Evolutionary conservation across 2,888 invertebrate species (phyloP).

Genomic region (Gastrophysa polygoni): DNA sequence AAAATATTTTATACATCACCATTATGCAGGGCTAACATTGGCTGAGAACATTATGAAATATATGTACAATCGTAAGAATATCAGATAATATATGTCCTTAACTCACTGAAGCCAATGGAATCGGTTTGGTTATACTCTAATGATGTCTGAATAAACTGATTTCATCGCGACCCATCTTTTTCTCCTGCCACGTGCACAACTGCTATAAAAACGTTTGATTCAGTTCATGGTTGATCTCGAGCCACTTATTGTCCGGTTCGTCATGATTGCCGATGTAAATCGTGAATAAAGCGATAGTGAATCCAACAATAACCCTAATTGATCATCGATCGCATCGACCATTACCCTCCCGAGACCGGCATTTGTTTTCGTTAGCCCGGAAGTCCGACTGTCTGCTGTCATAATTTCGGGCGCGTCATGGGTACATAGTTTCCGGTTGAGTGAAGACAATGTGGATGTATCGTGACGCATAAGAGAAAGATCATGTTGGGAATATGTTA

Average conservation of each 20-base stretch:
- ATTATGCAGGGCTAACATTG: too few species aligned
- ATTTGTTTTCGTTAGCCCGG: slow-evolving; percentile 21
- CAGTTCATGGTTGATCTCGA: slow-evolving; percentile 6
- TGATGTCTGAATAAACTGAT: neutral
- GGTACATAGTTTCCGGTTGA: slow-evolving; percentile 44
- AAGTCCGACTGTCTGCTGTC: slow-evolving; percentile 18
- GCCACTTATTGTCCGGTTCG: neutral
- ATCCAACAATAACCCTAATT: slow-evolving; percentile 28
- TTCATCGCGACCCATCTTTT: neutral
- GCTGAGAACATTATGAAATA: too few species aligned
- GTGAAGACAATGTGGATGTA: slow-evolving; percentile 18
- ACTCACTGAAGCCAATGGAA: neutral
- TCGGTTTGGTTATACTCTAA: neutral
- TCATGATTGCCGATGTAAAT: slow-evolving; percentile 15
- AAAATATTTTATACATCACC: too few species aligned
- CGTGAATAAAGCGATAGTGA: slow-evolving; percentile 22
- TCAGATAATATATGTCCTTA: neutral
- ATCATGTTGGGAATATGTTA: neutral
- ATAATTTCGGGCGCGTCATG: slow-evolving; percentile 42
- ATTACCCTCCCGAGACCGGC: slow-evolving; percentile 1
- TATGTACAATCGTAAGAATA: too few species aligned
- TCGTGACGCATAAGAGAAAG: slow-evolving; percentile 7
- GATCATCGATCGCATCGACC: slow-evolving; percentile 8
- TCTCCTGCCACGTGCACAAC: neutral
- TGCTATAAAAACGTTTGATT: neutral